Evolutionary conservation across 2,888 invertebrate species (phyloP).

Genomic region (Drosophila macrospina): DNA sequence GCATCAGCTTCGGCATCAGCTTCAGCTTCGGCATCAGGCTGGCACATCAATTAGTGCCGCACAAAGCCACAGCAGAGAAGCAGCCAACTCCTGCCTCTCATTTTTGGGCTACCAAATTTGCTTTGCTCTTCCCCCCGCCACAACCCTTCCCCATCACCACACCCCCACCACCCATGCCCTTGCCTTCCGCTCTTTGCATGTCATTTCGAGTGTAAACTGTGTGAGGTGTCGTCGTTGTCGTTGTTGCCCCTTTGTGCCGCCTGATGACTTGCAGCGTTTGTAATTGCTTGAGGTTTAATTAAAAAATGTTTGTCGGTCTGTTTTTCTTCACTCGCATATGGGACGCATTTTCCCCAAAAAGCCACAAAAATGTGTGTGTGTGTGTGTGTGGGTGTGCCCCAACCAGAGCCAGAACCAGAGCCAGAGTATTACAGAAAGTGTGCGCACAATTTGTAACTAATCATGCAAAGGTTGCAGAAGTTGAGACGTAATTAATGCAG

Average conservation of each 20-base stretch:
- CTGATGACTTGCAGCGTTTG: constrained; percentile 67
- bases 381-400: constrained; percentile 15
- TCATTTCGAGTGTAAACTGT: constrained; percentile 75
- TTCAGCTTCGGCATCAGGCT: constrained; percentile 44
- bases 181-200: constrained; percentile 59
- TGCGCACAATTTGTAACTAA: constrained; percentile 37
- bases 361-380: constrained; percentile 27
- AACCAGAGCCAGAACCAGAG: neutral
- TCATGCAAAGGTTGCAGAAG: constrained; percentile 33
- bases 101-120: constrained; percentile 44
- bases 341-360: constrained; percentile 11
- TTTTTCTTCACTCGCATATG: constrained; percentile 14
- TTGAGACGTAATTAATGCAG: constrained; percentile 27
- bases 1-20: constrained; percentile 21
- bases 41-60: constrained; percentile 76
- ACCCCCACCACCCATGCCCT: neutral
- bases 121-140: constrained; percentile 2
- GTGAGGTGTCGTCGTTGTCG: constrained; percentile 62
- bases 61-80: constrained; percentile 69
- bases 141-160: neutral
- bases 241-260: constrained; percentile 52
- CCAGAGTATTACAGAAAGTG: neutral
- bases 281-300: constrained; percentile 79
- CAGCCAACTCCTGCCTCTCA: constrained; percentile 21
- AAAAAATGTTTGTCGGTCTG: constrained; percentile 72